These are phyloP conservation scores for Lucinisca nassula DNA, from an alignment of 2,888 invertebrate genomes.

Conservation along the genomic window DNA sequence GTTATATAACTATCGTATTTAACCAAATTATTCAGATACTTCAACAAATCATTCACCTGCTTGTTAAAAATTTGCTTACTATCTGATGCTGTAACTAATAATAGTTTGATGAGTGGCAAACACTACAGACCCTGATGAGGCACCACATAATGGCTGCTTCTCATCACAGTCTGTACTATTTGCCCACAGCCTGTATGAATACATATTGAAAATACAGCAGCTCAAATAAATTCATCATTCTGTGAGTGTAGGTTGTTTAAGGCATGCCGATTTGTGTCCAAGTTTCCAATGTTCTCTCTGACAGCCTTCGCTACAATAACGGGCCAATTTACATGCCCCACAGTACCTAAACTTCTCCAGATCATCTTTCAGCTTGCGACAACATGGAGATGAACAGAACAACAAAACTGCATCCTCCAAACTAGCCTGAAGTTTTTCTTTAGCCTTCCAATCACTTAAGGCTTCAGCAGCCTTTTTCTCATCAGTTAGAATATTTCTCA, in stretches of 20 bases:
- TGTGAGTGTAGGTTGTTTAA: conserved; percentile 16
- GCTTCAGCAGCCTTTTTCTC: conserved; percentile 33
- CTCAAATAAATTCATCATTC: too few species aligned
- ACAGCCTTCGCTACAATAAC: conserved; percentile 74
- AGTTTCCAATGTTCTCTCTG: conserved; percentile 77
- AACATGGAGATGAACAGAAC: conserved; percentile 72
- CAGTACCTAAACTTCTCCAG: conserved; percentile 69
- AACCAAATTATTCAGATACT: too few species aligned
- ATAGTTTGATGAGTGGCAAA: too few species aligned
- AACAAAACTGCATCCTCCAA: conserved; percentile 41
- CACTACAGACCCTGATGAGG: too few species aligned
- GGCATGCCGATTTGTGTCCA: conserved; percentile 70
- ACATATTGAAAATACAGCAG: too few species aligned
- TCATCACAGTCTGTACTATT: too few species aligned
- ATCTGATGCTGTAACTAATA: too few species aligned
- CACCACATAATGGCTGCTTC: too few species aligned
- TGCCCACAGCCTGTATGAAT: too few species aligned
- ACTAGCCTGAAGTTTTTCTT: conserved; percentile 57
- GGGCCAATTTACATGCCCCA: conserved; percentile 70
- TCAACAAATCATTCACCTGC: too few species aligned
- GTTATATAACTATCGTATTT: too few species aligned
- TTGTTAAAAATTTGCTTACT: too few species aligned
- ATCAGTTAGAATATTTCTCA: conserved; percentile 36
- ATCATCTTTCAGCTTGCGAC: conserved; percentile 56
- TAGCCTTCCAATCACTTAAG: conserved; percentile 57